Evolutionary conservation across 2,888 invertebrate genomes (phyloP).

Genomic region (Patella caerulea): DNA sequence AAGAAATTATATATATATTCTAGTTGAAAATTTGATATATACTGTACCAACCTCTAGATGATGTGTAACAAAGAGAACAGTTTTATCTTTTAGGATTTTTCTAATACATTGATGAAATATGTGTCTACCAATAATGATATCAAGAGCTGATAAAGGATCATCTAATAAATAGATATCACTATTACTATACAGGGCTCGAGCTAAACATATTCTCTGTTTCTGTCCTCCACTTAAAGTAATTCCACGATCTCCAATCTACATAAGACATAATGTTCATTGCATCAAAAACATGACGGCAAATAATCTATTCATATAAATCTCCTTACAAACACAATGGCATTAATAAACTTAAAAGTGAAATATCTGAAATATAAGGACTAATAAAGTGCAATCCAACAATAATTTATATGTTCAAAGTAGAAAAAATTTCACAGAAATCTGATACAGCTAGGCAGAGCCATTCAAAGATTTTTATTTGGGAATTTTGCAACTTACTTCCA

Average conservation of each 20-base stretch:
- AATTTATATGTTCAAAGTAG: not conserved
- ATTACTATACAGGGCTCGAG: conserved; percentile 63
- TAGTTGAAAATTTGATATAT: not conserved
- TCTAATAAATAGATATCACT: conserved; percentile 60
- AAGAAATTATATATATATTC: no score
- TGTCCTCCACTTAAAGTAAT: conserved; percentile 36
- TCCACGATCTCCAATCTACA: conserved; percentile 67
- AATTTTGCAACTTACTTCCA: conserved; percentile 71
- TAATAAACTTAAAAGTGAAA: not conserved
- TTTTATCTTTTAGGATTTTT: conserved; percentile 55
- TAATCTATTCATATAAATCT: no score
- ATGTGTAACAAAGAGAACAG: conserved; percentile 63
- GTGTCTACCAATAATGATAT: conserved; percentile 61
- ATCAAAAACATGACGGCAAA: no score
- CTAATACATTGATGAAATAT: conserved; percentile 60
- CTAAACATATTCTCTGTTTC: conserved; percentile 64
- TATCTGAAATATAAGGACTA: not conserved
- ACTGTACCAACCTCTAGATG: conserved; percentile 63
- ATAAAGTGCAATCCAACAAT: not conserved
- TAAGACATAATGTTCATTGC: not conserved
- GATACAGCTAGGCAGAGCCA: no score
- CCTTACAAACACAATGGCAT: no score
- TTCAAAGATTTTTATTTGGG: no score
- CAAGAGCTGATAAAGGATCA: conserved; percentile 64
- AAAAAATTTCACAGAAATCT: not conserved